Evolutionary conservation across 2,113 vertebrate genomes (phyloP).

Genomic region (Sylvia atricapilla): DNA sequence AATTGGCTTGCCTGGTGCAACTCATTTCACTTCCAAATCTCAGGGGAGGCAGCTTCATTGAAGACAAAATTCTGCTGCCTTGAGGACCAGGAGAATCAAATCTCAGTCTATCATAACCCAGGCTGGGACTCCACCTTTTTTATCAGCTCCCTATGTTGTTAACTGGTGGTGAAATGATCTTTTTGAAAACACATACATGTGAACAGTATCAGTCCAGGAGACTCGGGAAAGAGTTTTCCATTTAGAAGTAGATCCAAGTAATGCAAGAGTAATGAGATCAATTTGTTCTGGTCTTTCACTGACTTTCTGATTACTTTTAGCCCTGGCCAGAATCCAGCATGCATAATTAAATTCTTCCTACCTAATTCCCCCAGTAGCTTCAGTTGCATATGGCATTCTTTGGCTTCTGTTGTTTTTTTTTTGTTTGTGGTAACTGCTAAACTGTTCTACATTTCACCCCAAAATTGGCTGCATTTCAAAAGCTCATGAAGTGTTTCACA

Average conservation of each 20-base stretch:
- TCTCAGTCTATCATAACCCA: not conserved
- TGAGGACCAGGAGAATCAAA: not conserved
- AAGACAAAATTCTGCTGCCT: not conserved
- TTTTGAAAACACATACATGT: not conserved
- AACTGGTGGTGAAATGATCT: not conserved
- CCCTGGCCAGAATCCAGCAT: constrained; percentile 1
- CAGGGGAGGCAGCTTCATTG: not conserved
- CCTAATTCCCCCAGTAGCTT: constrained; percentile 6
- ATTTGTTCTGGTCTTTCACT: not conserved
- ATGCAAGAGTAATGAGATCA: constrained; percentile 9
- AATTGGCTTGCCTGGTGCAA: not conserved
- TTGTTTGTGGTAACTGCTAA: not conserved
- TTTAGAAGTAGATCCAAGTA: not conserved
- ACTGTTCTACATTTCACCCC: not conserved
- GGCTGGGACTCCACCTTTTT: not conserved
- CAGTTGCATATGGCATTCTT: constrained; percentile 21
- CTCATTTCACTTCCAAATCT: not conserved
- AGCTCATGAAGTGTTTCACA: not conserved
- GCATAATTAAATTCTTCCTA: constrained; percentile 34
- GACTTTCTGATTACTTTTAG: constrained; percentile 33
- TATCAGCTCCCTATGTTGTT: not conserved
- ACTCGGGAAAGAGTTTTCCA: not conserved
- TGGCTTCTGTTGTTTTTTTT: not conserved
- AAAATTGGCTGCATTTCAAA: constrained; percentile 6
- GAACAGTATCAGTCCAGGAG: not conserved